Conservation (phyloP, 1,140 invertebrate genomes). For the Trichonephila inaurata region DNA sequence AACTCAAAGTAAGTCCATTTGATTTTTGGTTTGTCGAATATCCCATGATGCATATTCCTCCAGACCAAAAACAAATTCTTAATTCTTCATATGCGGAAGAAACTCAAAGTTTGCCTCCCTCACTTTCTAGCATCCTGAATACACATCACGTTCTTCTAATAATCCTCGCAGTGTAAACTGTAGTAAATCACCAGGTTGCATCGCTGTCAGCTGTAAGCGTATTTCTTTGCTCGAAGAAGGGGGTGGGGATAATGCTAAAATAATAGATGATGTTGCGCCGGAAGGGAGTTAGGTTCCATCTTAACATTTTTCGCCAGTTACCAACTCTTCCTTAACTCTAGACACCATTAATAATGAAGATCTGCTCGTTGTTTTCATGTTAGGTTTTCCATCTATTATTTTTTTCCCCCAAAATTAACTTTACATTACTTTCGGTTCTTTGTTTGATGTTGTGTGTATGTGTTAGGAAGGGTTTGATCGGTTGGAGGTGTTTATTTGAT, state of each 20-base stretch:
- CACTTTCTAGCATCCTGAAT: conserved; percentile 2
- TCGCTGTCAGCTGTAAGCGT: conserved; percentile 38
- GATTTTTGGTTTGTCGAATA: not conserved
- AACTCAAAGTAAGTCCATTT: not conserved
- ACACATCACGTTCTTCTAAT: conserved; percentile 50
- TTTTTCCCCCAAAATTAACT: not conserved
- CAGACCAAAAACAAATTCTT: not conserved
- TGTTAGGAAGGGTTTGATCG: not conserved
- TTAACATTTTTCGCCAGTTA: not conserved
- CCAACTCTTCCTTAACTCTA: conserved; percentile 1
- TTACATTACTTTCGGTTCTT: not conserved
- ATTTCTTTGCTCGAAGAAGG: not conserved
- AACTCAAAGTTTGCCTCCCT: too few species aligned
- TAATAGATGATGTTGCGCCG: conserved; percentile 54
- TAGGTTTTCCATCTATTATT: not conserved
- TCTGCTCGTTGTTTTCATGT: not conserved
- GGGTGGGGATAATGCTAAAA: conserved; percentile 46
- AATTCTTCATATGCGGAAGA: not conserved
- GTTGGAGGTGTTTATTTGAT: not conserved
- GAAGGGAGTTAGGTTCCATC: conserved; percentile 21
- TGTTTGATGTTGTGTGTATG: not conserved
- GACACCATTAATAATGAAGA: conserved; percentile 16
- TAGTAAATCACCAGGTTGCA: conserved; percentile 57
- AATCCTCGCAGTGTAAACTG: conserved; percentile 61
- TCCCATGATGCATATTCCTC: not conserved